Evolutionary conservation across 2,113 vertebrate species (phyloP), one percentile per base, ranked within the genome.

Genomic region (Mormyrus lacerda): DNA sequence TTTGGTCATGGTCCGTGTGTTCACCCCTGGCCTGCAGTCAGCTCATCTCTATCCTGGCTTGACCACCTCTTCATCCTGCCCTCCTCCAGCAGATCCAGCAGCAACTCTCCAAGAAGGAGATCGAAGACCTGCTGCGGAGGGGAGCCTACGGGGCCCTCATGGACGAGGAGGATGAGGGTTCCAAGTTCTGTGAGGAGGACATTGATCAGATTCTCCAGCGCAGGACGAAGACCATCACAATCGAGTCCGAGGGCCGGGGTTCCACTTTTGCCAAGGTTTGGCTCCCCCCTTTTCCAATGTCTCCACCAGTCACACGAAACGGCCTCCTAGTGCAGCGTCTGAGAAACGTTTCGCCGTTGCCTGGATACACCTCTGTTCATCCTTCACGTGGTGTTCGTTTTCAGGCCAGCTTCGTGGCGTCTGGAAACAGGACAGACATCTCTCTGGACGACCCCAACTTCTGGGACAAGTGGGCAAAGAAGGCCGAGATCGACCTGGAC

Each of bases 381-480:
- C 31, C 35, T 19, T 79, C 35, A 42, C 24, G 53, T 87, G 93
- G 90, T 95, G 48, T 95, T 97, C 17, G 31, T 13, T 39, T 61
- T 89, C 94, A 99, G 98, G 98, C 98, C 86, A 99, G 98, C 95
- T 99, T 99, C 95, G 98, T 99, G 91, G 97, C 98, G 51, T 99
- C 98, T 89, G 98, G 98, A 94, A 99, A 99, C 93, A 97, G 98
- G 92, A 99, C 98, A 91, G 98, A 99, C 95, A 99, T 99, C 93
- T 97, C 98, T 86, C 95, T 99, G 94, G 98, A 99, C 92, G 98
- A 99, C 94, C 98, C 98, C 10, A 99, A 99, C 95, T 99, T 99
- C 96, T 99, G 98, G 98, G 98, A 99, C 93, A 99, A 99, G 94
- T 99, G 98, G 98, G 98, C 98, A n/a, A 97, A 99, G 95, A 98